Evolutionary conservation across 2,888 invertebrate genomes (phyloP), one percentile per base, ranked within the genome.

Genomic region (Dastarcus helophoroides): DNA sequence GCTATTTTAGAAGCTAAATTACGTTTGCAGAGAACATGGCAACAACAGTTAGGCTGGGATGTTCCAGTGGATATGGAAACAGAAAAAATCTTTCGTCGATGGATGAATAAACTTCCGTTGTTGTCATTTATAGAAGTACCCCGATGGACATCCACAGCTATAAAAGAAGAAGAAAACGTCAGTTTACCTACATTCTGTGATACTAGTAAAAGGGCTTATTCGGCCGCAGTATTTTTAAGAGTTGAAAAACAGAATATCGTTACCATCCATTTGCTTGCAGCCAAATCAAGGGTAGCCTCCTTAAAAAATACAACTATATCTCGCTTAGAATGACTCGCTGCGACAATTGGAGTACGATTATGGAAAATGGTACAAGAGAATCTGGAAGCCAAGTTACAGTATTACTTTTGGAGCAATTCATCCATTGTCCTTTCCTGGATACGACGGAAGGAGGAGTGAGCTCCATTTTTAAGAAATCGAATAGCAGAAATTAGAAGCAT

Each of bases 121-220:
- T 21, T 46, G 7, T 19, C 26, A 9, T 10, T 39, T 12, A 32
- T 53, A 4, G 24, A 40, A 15, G 36, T 48, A n/a, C 40, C 49
- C 2, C 28, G 49, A 32, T 38, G 40, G 34, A 30, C 38, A 22
- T 29, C 26, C n/a, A 16, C 11, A 7, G 8, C 16, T n/a, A 36
- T 33, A 14, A 14, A 38, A 4, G 38, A 26, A 1, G 11, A 8
- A 11, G 35, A 33, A 0, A 14, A 30, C 4, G 22, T 39, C 8
- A 37, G 40, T 10, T 17, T 52, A 8, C 52, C 52, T 19, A 37
- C 39, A 0, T 53, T 53, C 33, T 36, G 36, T 10, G 50, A 55
- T 29, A 50, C 48, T 1, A 46, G 48, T 17, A 29, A 36, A n/a
- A n/a, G 13, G 2, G 47, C 48, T 0, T 51, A 53, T 15, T 47